These are phyloP conservation scores for Plumapathes pennacea DNA, from an alignment of 92 coral and sea anemone genomes.

Conservation along the genomic window DNA sequence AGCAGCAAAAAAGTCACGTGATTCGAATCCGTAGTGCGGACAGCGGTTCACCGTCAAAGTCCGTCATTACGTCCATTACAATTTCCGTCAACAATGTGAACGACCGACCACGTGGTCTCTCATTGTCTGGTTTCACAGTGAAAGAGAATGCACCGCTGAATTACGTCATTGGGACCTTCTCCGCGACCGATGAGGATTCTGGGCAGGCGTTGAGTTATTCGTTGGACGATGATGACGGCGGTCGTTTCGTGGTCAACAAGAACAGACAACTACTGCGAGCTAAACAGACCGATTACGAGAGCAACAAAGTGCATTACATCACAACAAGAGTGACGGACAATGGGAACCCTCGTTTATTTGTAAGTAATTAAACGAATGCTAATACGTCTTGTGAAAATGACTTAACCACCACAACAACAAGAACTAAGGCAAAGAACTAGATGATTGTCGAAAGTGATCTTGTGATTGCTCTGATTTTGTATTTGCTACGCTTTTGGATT, in stretches of 20 bases:
- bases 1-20: conserved; percentile 36
- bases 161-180: conserved; percentile 53
- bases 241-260: conserved; percentile 61
- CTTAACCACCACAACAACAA: no score
- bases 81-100: conserved; percentile 56
- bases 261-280: conserved; percentile 59
- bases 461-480: no score
- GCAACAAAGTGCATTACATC: conserved; percentile 60
- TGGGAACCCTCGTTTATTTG: conserved; percentile 64
- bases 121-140: conserved; percentile 64
- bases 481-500: no score
- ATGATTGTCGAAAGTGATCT: no score
- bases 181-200: conserved; percentile 72
- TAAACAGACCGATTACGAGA: conserved; percentile 71
- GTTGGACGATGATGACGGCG: conserved; percentile 62
- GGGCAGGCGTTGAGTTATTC: conserved; percentile 70
- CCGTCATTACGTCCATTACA: conserved; percentile 36
- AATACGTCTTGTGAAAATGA: no score
- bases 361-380: no score
- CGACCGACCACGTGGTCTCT: conserved; percentile 77
- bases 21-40: conserved; percentile 76
- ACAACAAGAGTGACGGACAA: conserved; percentile 57
- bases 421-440: no score
- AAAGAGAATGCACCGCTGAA: conserved; percentile 71
- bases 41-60: conserved; percentile 80